A percentile compares a stretch with the other conserved stretches of the same genome.
Evolutionary conservation across 2,888 invertebrate species (phyloP).

Genomic region (Vanessa cardui): DNA sequence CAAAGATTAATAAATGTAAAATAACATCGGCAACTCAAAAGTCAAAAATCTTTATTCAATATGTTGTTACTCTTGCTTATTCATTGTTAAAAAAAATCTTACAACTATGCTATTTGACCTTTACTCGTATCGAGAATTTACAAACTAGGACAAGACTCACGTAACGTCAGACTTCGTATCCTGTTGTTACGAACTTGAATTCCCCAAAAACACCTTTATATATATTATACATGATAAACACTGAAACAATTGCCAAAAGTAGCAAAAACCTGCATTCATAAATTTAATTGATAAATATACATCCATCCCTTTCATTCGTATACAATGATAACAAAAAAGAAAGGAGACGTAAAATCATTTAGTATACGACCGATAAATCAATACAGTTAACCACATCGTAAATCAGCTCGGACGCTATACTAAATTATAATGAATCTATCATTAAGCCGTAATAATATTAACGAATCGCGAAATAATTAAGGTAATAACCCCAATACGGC

Average conservation of each 20-base stretch:
- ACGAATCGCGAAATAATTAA: constrained; percentile 36
- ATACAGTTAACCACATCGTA: constrained; percentile 41
- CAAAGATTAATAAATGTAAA: no score
- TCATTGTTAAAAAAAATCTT: no score
- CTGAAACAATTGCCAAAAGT: neutral
- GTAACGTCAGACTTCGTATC: no score
- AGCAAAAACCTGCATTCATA: neutral
- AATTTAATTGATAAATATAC: constrained; percentile 2
- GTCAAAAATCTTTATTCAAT: no score
- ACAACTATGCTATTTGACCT: no score
- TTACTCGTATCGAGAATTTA: no score
- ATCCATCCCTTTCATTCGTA: neutral
- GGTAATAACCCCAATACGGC: constrained; percentile 35
- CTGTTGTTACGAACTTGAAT: no score
- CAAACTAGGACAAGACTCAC: no score
- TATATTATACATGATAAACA: neutral
- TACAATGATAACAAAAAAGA: constrained; percentile 8
- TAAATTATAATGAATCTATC: constrained; percentile 44
- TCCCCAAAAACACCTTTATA: no score
- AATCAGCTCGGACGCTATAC: constrained; percentile 40
- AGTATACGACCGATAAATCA: constrained; percentile 39
- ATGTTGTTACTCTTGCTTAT: no score
- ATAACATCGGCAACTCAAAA: no score
- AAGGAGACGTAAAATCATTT: constrained; percentile 22
- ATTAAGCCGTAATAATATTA: constrained; percentile 41